Percentiles rank a stretch among this genome's conserved stretches.
phyloP scores from a whole-genome alignment of 1,140 invertebrate genomes.

The Penaeus indicus region DNA sequence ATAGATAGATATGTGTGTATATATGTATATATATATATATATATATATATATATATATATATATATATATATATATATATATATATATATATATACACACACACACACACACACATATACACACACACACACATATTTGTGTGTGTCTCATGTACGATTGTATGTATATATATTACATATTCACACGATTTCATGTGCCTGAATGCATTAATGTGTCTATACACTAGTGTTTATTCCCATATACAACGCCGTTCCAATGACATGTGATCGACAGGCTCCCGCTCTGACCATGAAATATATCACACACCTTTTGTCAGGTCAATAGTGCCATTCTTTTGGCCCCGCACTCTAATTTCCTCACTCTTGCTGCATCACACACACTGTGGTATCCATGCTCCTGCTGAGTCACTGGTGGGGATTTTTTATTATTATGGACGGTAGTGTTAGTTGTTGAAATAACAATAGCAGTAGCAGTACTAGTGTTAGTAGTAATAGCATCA shows the following conservation, averaged over 20 bases:
- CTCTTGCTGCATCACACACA: no score
- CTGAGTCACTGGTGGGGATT: no score
- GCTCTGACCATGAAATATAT: no score
- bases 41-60: constrained; percentile 9
- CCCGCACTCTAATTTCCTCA: no score
- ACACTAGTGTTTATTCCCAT: not conserved
- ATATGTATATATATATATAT: not conserved
- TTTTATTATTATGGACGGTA: no score
- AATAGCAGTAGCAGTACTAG: no score
- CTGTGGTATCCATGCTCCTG: no score
- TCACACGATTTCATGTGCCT: not conserved
- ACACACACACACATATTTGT: not conserved
- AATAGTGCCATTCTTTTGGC: no score
- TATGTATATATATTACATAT: not conserved
- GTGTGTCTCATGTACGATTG: not conserved
- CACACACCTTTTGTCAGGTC: no score
- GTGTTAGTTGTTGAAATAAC: no score
- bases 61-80: not conserved
- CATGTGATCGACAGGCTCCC: no score
- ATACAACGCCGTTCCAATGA: not conserved
- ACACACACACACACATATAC: not conserved
- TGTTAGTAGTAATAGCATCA: no score
- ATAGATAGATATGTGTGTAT: not conserved
- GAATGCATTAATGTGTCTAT: not conserved
- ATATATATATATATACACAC: not conserved